Conservation (phyloP, 2,888 invertebrate genomes). For the Euzophera pinguis region DNA sequence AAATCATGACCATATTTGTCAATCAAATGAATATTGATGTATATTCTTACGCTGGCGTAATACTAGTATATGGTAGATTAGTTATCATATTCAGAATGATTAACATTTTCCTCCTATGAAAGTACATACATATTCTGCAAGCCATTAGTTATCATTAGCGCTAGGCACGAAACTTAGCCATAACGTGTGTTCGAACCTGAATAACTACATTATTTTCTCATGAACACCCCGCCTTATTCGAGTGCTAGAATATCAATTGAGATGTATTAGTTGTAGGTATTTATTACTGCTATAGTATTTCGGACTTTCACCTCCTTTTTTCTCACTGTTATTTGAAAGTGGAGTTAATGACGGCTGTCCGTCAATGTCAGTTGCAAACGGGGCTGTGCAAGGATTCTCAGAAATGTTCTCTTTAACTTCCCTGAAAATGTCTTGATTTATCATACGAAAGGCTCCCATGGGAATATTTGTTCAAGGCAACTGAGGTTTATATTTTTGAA, state of each 20-base stretch:
- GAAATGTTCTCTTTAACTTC: not conserved
- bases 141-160: too few relatives aligned
- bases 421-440: not conserved
- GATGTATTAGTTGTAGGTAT: conserved; percentile 10
- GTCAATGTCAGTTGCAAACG: conserved; percentile 7
- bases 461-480: too few relatives aligned
- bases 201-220: not conserved
- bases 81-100: too few relatives aligned
- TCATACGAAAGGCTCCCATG: not conserved
- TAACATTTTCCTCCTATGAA: too few relatives aligned
- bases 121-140: too few relatives aligned
- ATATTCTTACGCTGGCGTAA: too few relatives aligned
- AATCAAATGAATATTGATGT: too few relatives aligned
- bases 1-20: too few relatives aligned
- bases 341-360: conserved; percentile 10
- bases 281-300: conserved; percentile 13
- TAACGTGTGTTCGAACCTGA: not conserved
- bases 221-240: not conserved
- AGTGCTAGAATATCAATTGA: conserved; percentile 8
- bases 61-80: too few relatives aligned
- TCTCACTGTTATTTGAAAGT: conserved; percentile 16
- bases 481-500: too few relatives aligned
- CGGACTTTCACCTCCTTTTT: conserved; percentile 12
- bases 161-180: too few relatives aligned
- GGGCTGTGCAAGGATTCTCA: conserved; percentile 2